phyloP scores from a whole-genome alignment of 1,140 invertebrate species.

The Ceratoteleas bidentatus region DNA sequence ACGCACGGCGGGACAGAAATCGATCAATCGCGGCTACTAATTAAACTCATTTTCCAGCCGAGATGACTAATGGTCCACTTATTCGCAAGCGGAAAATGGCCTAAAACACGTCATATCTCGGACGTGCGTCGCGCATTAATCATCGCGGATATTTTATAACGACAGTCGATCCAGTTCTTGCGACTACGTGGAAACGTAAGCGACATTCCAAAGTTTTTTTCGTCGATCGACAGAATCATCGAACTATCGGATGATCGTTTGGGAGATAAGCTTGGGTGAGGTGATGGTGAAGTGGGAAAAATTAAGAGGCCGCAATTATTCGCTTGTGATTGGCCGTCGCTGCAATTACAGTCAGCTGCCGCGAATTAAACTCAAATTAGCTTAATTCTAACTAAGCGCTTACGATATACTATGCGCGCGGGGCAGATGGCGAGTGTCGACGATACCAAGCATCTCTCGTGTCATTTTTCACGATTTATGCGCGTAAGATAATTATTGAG shows the following conservation, averaged over 20 bases:
- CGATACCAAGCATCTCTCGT: neutral
- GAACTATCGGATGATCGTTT: slow-evolving; percentile 30
- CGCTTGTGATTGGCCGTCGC: slow-evolving; percentile 75
- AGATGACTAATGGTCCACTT: neutral
- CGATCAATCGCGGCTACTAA: neutral
- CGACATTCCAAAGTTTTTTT: slow-evolving; percentile 6
- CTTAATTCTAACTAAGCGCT: slow-evolving; percentile 77
- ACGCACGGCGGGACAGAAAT: neutral
- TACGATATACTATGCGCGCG: slow-evolving; percentile 60
- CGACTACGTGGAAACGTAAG: neutral
- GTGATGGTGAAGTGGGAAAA: slow-evolving; percentile 40
- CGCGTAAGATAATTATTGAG: slow-evolving; percentile 22
- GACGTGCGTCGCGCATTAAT: slow-evolving; percentile 6
- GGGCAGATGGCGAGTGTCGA: slow-evolving; percentile 50
- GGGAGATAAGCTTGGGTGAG: no score
- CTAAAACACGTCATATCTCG: neutral
- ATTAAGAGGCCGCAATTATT: slow-evolving; percentile 72
- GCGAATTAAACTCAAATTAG: slow-evolving; percentile 78
- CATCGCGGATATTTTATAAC: slow-evolving; percentile 6
- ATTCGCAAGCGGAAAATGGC: neutral
- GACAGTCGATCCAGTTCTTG: slow-evolving; percentile 14
- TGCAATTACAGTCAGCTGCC: slow-evolving; percentile 78
- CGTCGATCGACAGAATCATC: slow-evolving; percentile 17
- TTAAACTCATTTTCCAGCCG: neutral
- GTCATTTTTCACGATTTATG: slow-evolving; percentile 44